These are phyloP conservation scores for Drosophila orena DNA, from an alignment of 1,140 invertebrate species.

Conservation along the genomic window DNA sequence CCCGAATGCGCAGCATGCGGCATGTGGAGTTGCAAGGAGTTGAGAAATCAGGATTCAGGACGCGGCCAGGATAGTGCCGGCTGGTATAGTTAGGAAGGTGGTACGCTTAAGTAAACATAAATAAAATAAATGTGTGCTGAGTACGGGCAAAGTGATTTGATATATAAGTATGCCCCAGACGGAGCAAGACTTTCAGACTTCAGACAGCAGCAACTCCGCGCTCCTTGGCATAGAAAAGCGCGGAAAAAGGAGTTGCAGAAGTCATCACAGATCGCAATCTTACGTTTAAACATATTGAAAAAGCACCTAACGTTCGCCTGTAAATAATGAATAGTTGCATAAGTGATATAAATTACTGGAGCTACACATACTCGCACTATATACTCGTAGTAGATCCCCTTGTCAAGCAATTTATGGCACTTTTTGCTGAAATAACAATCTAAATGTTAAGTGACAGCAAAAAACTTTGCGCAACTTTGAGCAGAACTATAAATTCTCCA, in stretches of 20 bases:
- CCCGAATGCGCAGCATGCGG: constrained; percentile 40
- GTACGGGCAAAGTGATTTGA: constrained; percentile 43
- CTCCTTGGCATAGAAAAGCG: not conserved
- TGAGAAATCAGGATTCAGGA: constrained; percentile 8
- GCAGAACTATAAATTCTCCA: constrained; percentile 46
- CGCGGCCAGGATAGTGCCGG: constrained; percentile 15
- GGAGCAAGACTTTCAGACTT: constrained; percentile 5
- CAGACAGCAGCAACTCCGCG: constrained; percentile 16
- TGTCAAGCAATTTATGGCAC: constrained; percentile 30
- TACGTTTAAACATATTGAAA: constrained; percentile 51
- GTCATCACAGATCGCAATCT: constrained; percentile 39
- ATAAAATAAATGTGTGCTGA: constrained; percentile 48
- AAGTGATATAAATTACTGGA: constrained; percentile 32
- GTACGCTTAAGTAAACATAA: constrained; percentile 57
- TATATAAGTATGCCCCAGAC: constrained; percentile 19
- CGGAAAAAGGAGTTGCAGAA: constrained; percentile 1
- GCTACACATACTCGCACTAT: not conserved
- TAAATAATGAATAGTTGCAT: constrained; percentile 46
- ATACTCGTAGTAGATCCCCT: not conserved
- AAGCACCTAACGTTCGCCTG: constrained; percentile 23
- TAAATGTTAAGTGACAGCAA: constrained; percentile 45
- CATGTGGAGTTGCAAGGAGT: constrained; percentile 10
- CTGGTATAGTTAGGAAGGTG: constrained; percentile 29
- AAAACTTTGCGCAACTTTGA: constrained; percentile 32
- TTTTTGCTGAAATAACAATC: constrained; percentile 40